Conservation (phyloP, 2,888 invertebrate genomes). For the Cryptocephalus moraei region DNA sequence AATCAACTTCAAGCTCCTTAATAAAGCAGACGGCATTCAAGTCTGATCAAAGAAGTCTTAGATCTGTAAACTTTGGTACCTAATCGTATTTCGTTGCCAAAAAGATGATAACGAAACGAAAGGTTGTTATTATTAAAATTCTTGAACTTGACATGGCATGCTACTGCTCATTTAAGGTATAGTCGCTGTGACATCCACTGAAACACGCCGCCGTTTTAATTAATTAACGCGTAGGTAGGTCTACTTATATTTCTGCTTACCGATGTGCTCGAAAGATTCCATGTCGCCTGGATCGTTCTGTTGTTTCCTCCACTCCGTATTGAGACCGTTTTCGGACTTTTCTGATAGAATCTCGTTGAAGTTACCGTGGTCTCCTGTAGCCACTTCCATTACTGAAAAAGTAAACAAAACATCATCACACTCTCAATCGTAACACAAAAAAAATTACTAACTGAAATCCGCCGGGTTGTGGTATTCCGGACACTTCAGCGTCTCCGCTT, state of each 20-base stretch:
- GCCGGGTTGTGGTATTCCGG: constrained; percentile 87
- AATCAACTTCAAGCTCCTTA: no score
- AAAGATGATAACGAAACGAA: no score
- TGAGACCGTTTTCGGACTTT: constrained; percentile 54
- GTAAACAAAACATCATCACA: background rate
- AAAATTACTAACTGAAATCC: constrained; percentile 22
- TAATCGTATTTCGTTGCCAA: no score
- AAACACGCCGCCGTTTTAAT: no score
- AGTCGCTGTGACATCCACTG: no score
- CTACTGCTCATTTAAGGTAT: no score
- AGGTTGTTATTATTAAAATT: no score
- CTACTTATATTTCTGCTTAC: constrained; percentile 34
- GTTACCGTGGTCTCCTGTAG: constrained; percentile 66
- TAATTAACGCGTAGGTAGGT: no score
- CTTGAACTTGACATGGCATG: no score
- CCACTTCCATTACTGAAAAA: constrained; percentile 66
- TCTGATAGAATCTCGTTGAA: constrained; percentile 43
- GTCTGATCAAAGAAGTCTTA: no score
- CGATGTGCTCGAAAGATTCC: constrained; percentile 33
- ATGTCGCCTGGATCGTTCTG: constrained; percentile 35
- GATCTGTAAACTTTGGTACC: no score
- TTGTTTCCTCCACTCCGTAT: constrained; percentile 42
- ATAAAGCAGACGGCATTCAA: no score
- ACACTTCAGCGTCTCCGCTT: constrained; percentile 53
- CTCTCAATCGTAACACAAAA: background rate